Base-by-base conservation (phyloP, 2,113 vertebrate species). In the Xiphophorus couchianus region DNA sequence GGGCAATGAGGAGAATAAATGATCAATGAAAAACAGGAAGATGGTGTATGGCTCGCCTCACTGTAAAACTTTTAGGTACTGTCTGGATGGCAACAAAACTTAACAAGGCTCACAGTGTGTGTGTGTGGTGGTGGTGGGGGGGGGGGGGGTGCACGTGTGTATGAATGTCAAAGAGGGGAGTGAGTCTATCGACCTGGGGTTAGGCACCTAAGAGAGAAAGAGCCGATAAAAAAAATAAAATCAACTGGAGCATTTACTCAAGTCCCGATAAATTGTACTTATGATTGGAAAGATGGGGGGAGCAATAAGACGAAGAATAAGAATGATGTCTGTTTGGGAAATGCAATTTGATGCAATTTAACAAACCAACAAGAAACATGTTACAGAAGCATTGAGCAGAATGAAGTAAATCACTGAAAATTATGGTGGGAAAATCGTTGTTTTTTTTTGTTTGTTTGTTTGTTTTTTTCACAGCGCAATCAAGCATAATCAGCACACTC, bases 401-500 rank as follows among this genome's bases (percentile, higher is more conserved):
- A 42, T 1, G 22, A 58, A 70, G 62, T 35, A 67, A 81, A 85
- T 89, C 67, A 1, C 39, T 67, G 39, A 31, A 51, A 81, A 85
- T 61, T 80, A 35, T 74, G 51, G n/a, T 37, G 28, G 62, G 66
- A 75, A 86, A 77, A 77, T 28, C 31, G 0, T 35, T 14, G 29
- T 6, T 37, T 11, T 37, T 11, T 37, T 11, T 11, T 33, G 6
- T 33, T 69, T 67, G 39, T 11, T 11, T 33, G 6, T 33, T 69
- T 67, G 39, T 14, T 66, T 54, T 68, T 69, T 67, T 39, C 11
- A 27, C 70, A 83, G 65, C 9, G 75, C 77, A 93, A 91, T 91
- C 82, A 92, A 69, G 77, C 35, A 48, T 77, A 90, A 91, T 90
- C 88, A 89, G 69, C 64, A 48, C 71, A 75, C 48, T 51, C 73